phyloP scores from a whole-genome alignment of 2,113 vertebrate species.

The Casuarius casuarius region DNA sequence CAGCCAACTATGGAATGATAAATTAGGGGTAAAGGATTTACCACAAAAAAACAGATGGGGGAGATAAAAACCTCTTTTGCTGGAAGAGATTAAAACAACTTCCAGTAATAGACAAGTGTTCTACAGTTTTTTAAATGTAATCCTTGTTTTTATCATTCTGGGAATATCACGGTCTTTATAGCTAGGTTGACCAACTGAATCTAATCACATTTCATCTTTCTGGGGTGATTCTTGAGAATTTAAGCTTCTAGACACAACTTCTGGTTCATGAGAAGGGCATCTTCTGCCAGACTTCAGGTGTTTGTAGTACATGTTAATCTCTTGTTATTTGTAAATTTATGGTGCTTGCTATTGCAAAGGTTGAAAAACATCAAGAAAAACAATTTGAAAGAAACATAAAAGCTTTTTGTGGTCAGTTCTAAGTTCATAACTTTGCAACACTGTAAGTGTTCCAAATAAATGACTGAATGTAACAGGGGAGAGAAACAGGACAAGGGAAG shows the following conservation, averaged over 20 bases:
- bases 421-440: neutral
- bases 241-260: neutral
- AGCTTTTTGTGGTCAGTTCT: neutral
- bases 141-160: neutral
- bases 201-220: neutral
- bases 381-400: neutral
- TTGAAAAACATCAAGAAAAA: neutral
- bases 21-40: neutral
- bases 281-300: neutral
- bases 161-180: neutral
- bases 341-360: neutral
- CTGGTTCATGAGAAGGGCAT: neutral
- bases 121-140: neutral
- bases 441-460: neutral
- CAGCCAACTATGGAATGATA: constrained; percentile 15
- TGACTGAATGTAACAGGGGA: neutral
- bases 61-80: constrained; percentile 38
- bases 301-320: neutral
- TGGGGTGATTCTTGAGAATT: neutral
- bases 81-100: constrained; percentile 21
- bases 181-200: neutral
- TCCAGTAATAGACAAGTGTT: constrained; percentile 13
- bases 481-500: neutral
- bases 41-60: neutral
- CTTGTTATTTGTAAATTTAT: neutral